These are phyloP conservation scores for Stomatorhinus ivindoensis DNA, from an alignment of 2,113 vertebrate species.

Conservation along the genomic window DNA sequence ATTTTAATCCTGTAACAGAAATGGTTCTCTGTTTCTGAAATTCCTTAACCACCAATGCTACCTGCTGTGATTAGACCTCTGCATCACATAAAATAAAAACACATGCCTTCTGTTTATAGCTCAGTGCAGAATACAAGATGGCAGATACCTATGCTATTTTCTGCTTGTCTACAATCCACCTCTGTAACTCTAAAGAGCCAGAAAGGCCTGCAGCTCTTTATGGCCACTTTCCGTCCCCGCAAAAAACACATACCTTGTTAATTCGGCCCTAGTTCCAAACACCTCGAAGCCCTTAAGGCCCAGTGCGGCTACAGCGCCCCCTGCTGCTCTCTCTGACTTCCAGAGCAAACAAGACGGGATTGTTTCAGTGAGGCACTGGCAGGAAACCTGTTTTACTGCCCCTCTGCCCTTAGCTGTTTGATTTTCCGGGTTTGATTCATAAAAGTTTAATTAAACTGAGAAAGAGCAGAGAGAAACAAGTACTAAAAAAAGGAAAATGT, in stretches of 20 bases:
- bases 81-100: neutral
- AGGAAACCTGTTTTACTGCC: neutral
- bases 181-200: neutral
- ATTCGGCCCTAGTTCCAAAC: neutral
- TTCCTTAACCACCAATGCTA: neutral
- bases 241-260: neutral
- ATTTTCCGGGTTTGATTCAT: neutral
- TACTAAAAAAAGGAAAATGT: neutral
- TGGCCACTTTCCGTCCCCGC: neutral
- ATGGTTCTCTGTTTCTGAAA: neutral
- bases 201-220: neutral
- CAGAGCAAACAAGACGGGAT: neutral
- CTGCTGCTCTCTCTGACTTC: neutral
- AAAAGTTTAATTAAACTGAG: constrained; percentile 8
- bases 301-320: neutral
- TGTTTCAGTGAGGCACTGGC: neutral
- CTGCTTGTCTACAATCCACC: neutral
- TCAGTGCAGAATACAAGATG: neutral
- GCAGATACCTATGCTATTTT: neutral
- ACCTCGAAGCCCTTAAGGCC: neutral
- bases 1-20: neutral
- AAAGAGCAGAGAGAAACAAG: neutral
- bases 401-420: neutral
- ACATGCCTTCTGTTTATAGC: neutral
- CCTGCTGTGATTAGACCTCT: neutral